A percentile compares a stretch with the other conserved stretches of the same genome.
Conservation (phyloP, 2,113 vertebrate species). For the Dermatemys mawii region DNA sequence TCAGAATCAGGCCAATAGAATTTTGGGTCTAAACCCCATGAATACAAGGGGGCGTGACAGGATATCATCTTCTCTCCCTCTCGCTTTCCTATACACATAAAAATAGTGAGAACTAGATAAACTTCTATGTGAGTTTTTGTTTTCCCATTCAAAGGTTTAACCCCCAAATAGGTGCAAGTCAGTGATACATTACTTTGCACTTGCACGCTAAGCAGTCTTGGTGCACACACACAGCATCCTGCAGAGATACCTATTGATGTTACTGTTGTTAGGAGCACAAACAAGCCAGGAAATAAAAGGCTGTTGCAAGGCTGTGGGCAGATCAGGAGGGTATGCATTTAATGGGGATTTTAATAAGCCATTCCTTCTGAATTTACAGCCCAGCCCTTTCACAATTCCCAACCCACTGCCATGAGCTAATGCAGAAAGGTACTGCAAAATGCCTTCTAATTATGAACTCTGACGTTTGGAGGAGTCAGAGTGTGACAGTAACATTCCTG, state of each 20-base stretch:
- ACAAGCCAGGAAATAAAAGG: background rate
- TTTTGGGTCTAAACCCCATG: accelerated
- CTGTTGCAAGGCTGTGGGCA: background rate
- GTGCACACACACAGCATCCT: background rate
- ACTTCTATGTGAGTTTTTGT: background rate
- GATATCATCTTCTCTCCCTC: background rate
- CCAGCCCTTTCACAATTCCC: background rate
- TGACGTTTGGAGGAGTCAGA: background rate
- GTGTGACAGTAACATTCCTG: background rate
- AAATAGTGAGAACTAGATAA: background rate
- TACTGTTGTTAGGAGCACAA: background rate
- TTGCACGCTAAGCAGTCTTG: background rate
- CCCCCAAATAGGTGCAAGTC: background rate
- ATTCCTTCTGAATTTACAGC: background rate
- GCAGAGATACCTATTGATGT: background rate
- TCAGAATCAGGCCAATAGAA: background rate
- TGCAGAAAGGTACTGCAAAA: too few species aligned
- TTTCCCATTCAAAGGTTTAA: background rate
- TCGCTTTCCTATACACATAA: background rate
- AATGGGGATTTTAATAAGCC: background rate
- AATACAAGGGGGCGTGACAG: too few species aligned
- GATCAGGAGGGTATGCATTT: background rate
- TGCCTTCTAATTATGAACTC: too few species aligned
- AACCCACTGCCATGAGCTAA: background rate
- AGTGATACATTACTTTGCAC: background rate